Evolutionary conservation across 1,140 invertebrate genomes (phyloP), one percentile per base, ranked within the genome.

Genomic region (Bicyclus anynana): DNA sequence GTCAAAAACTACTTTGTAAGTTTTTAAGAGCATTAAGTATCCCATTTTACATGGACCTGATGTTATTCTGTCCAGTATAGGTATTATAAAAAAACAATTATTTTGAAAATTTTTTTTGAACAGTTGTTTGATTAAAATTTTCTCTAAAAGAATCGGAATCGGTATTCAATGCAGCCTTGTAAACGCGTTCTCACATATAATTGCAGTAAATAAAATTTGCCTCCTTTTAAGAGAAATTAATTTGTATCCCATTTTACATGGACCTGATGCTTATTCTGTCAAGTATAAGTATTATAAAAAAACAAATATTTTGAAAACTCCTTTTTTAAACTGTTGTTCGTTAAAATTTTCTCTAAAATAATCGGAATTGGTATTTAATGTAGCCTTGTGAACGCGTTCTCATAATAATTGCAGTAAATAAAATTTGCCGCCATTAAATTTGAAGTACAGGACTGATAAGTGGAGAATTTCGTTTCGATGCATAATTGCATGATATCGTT

Each of bases 401-500:
- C 13, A 17, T 17, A 17, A 35, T 35, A 5, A 12, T 40, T 17
- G 13, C 37, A 40, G 37, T 40, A 40, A 40, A 40, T 40, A 40
- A 40, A 40, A 16, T 40, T 40, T 14, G 37, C 37, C 13, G 16
- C 5, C 37, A 40, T 38, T 38, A 3, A 38, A 16, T 40, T 40
- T 12, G 37, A 4, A 47, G 21, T 50, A 9, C 46, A 23, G 7
- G 16, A 10, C 48, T 29, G 29, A 13, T 35, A 17, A 35, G 29
- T 50, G 48, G 29, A 50, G 35, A 35, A 50, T 33, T 33, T 23
- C 27, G 35, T 38, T 38, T 38, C 35, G 35, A 16, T 33, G 17
- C 18, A 33, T 50, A 29, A 49, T 49, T 49, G 40, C 53, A 49
- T 49, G 35, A 56, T 56, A 56, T 49, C 53, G 53, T 56, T 56